Evolutionary conservation across 1,140 invertebrate species (phyloP), one percentile per base, ranked within the genome.

Genomic region (Papilio dardanus): DNA sequence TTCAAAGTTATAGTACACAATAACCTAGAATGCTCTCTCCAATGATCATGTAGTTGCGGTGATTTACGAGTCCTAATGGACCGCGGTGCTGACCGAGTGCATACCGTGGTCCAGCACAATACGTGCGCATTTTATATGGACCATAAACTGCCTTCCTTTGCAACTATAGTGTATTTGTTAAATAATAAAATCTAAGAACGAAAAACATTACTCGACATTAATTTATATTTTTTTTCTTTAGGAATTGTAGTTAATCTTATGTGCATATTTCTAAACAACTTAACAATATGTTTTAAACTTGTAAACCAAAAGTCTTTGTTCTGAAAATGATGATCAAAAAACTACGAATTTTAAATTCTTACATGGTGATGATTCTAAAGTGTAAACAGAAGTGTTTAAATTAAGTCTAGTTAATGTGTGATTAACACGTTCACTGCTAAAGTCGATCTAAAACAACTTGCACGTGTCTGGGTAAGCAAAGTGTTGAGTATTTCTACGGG

Each of bases 71-170:
- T 40, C 35, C 66, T 68, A 68, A 68, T 40, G 66, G 62, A n/a
- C 16, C 28, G 62, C 12, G 16, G 62, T 66, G 30, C 31, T 1
- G 31, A 14, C 1, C 28, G 7, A 68, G 66, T 68, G 66, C 66
- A 68, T 68, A 40, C 35, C 33, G n/a, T n/a, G n/a, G n/a, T n/a
- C 40, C 3, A 14, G 31, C 2, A 37, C 66, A 40, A 40, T 40
- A 68, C 66, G 66, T 68, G 66, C 28, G 66, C 66, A 35, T 40
- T 68, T 35, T 68, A 68, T 68, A 68, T 68, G 21, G 66, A 40
- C 66, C 31, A 40, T 68, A 68, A 68, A 68, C 21, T 68, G 31
- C 58, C 16, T 16, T 24, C 62, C 30, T 6, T 24, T 30, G 24
- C 54, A 28, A 58, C 21, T 58, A 8, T 24, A 28, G 24, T 58